Conservation (phyloP, 2,113 vertebrate species). For the Lota lota region DNA sequence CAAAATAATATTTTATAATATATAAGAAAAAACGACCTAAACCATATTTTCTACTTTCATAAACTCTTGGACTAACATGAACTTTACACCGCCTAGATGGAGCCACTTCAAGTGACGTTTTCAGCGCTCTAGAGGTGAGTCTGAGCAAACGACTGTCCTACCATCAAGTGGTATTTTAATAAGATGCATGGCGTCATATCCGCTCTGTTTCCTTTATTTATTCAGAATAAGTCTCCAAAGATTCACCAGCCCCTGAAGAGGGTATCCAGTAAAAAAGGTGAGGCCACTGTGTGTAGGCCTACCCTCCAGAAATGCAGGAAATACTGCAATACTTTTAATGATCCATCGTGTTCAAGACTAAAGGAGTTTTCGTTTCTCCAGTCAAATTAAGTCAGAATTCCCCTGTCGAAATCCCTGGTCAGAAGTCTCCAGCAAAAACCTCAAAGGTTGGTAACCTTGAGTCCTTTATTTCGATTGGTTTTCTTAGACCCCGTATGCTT, state of each 20-base stretch:
- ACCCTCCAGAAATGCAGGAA: no score
- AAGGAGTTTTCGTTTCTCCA: no score
- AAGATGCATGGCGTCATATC: not conserved
- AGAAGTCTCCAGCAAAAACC: no score
- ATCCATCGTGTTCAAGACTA: no score
- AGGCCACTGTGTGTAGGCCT: not conserved
- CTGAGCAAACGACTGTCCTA: not conserved
- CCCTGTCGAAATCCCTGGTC: no score
- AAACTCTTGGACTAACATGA: not conserved
- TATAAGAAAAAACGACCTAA: not conserved
- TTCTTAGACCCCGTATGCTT: no score
- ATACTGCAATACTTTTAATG: no score
- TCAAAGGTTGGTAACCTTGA: no score
- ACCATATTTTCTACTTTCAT: no score
- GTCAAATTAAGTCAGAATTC: no score
- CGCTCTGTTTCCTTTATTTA: not conserved
- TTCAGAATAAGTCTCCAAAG: conserved; percentile 53
- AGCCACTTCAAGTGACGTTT: conserved; percentile 56
- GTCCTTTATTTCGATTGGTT: no score
- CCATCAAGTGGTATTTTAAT: not conserved
- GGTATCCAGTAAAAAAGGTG: conserved; percentile 55
- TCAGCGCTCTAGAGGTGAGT: conserved; percentile 65
- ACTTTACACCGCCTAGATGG: conserved; percentile 35
- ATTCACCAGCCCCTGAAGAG: conserved; percentile 51
- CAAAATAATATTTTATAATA: no score